These are phyloP conservation scores for Arrhamphus sclerolepis DNA, from an alignment of 2,797 vertebrate genomes.

Conservation along the genomic window DNA sequence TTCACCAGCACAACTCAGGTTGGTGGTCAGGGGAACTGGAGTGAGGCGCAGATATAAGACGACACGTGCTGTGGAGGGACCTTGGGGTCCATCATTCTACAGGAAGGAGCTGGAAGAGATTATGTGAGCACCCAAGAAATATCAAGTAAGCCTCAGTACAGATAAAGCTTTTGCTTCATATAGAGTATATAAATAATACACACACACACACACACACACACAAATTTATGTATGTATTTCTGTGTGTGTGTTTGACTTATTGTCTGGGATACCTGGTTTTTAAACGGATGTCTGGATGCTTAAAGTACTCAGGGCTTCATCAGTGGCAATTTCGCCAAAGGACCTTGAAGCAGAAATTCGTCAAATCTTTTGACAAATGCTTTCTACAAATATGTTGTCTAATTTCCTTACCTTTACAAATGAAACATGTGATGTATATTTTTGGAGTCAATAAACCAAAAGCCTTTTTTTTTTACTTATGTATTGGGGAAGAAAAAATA, in stretches of 20 bases:
- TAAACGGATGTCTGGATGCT: conserved; percentile 15
- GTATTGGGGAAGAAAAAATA: too few species aligned
- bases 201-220: too few species aligned
- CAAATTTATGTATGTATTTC: too few species aligned
- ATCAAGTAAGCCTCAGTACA: conserved; percentile 7
- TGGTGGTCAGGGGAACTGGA: too few species aligned
- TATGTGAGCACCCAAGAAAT: conserved; percentile 18
- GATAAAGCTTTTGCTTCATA: conserved; percentile 7
- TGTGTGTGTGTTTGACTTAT: conserved; percentile 4
- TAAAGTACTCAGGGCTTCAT: conserved; percentile 9
- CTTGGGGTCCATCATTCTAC: conserved; percentile 3
- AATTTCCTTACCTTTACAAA: not conserved
- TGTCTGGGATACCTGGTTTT: conserved; percentile 13
- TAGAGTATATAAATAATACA: not conserved
- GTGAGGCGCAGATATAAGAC: not conserved
- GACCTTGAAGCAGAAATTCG: not conserved
- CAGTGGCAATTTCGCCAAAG: not conserved
- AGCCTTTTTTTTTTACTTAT: too few species aligned
- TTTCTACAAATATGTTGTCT: not conserved
- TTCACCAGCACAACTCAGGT: not conserved
- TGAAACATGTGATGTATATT: conserved; percentile 1
- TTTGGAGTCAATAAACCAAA: conserved; percentile 1
- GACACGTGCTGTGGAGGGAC: conserved; percentile 7
- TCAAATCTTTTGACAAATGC: not conserved
- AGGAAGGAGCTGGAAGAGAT: conserved; percentile 13